Base-by-base conservation (phyloP, 2,888 invertebrate genomes). In the Sphaerophoria rueppellii region DNA sequence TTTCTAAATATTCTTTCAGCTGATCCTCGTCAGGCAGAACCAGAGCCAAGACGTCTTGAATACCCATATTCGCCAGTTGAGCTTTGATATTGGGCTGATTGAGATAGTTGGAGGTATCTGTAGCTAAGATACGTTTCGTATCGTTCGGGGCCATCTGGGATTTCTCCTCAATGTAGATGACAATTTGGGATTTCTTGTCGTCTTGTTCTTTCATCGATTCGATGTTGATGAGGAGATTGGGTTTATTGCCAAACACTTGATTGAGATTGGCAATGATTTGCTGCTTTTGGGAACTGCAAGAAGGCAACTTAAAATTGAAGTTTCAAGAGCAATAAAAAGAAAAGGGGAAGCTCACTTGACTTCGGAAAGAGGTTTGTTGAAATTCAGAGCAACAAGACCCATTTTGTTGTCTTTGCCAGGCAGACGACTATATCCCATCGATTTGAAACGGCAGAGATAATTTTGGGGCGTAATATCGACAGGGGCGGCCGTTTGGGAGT, bases 401-500 rank as follows among this genome's bases (percentile, higher is more conserved):
- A 98, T 96, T 89, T 97, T 97, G 90, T 98, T 98, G 82, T 97
- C 96, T 63, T 95, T 95, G 4, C 95, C 95, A 0, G 98, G 97
- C 87, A 98, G 94, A 24, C 96, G 94, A 87, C 96, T 97, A 90
- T 99, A 99, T 0, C 98, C 98, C 71, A 99, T 96, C 0, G 98
- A 96, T 92, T 98, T 99, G 90, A 99, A 98, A 55, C 97, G 94
- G 89, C 98, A 98, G 65, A 98, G 95, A 0, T 97, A 97, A 91
- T 99, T 99, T 89, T 97, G 96, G 73, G 96, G 95, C 61, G 95
- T 96, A 87, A 98, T 95, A 73, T 96, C 96, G 6, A 98, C 94
- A 0, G 97, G 95, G 0, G 90, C 89, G 6, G 95, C 95, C 87
- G 94, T 95, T 69, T 95, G 94, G 46, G 95, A 95, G 90, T 96